Evolutionary conservation across 1,140 invertebrate genomes (phyloP), one percentile per base, ranked within the genome.

Genomic region (Dufourea novaeangliae): DNA sequence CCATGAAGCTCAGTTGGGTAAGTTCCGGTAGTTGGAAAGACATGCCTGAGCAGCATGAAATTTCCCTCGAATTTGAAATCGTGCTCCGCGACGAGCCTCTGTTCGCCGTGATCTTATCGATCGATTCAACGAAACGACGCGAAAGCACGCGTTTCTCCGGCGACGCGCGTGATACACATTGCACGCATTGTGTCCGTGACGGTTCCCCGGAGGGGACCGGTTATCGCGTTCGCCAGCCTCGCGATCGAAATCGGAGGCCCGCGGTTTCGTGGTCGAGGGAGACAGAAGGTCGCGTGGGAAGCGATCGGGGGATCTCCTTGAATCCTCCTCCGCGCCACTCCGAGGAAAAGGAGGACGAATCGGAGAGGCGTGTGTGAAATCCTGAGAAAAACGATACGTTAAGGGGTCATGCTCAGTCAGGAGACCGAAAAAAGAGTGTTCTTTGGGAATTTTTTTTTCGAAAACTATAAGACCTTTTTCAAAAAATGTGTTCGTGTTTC

Each of bases 261-360:
- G 39, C 39, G 22, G 56, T 80, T 22, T 56, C 25, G 22, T 1
- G 46, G 46, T 12, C n/a, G 52, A 46, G 37, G 52, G 63, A 29
- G 78, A 62, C 76, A 73, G 84, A 88, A 84, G 87, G 87, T 89
- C 86, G 87, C 83, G 89, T 90, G 88, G 85, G 89, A 90, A 90
- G 78, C 81, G 86, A 86, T 90, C 79, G 80, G 8, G 82, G n/a
- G 80, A 85, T 86, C 78, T 54, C 64, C 71, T 68, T 78, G 62
- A 82, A 74, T 32, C 59, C 50, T 68, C 52, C 83, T 80, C 6
- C 5, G 10, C 10, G 78, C 72, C 79, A 74, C n/a, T n/a, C n/a
- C n/a, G n/a, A 64, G 57, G 57, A 75, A 87, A 83, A 88, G 70
- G 85, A 84, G 85, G 85, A 83, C 85, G 83, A 75, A 76, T 22